Conservation (phyloP, 2,113 vertebrate species). For the Raja brachyura region DNA sequence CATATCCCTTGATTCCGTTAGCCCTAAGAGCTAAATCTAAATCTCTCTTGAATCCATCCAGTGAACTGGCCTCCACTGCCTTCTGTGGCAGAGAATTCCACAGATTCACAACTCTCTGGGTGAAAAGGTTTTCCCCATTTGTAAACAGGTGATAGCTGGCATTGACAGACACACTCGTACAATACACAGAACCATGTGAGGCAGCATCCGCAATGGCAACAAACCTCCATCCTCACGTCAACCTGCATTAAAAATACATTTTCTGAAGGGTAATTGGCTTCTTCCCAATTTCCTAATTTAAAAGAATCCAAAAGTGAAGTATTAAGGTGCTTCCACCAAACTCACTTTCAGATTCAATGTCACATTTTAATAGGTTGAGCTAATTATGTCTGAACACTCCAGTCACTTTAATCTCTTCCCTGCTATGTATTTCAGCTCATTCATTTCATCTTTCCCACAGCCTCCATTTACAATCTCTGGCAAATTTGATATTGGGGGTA, state of each 20-base stretch:
- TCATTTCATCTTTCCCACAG: not conserved
- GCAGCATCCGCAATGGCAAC: not conserved
- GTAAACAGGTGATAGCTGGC: no score
- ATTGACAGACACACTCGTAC: not conserved
- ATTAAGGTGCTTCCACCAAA: not conserved
- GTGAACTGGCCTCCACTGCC: no score
- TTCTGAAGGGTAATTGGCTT: not conserved
- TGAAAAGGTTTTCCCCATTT: no score
- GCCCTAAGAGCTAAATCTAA: no score
- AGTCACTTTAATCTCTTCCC: not conserved
- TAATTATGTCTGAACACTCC: constrained; percentile 27
- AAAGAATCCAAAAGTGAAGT: constrained; percentile 3
- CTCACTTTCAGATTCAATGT: constrained; percentile 31
- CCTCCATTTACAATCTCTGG: not conserved
- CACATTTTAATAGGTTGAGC: constrained; percentile 24
- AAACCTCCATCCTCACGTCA: no score
- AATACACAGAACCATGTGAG: not conserved
- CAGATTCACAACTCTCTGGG: no score
- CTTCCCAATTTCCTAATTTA: not conserved
- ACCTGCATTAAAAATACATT: not conserved
- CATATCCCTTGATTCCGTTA: no score
- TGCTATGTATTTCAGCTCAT: not conserved
- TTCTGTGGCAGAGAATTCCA: no score
- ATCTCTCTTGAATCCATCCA: no score
- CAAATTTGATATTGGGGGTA: not conserved